Base-by-base conservation (phyloP, 1,140 invertebrate genomes). In the Hylyphantes graminicola region DNA sequence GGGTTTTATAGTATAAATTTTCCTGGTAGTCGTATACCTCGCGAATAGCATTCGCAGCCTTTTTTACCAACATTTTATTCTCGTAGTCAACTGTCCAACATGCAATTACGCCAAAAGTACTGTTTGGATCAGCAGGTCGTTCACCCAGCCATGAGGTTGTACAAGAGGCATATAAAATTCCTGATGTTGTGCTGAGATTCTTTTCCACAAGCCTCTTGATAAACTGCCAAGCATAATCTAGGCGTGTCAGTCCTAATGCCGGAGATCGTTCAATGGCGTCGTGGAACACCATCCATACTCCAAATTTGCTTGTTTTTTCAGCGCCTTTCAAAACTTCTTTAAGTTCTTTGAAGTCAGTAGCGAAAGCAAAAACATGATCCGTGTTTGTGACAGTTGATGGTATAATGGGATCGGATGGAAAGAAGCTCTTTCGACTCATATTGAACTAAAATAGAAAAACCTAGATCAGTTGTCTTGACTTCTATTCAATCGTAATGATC, bases 11-110 rank as follows among this genome's bases (percentile, higher is more conserved):
- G 21, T 21, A 57, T 21, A 74, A 10, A 19, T 15, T 11, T 55
- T 50, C 2, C 12, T 53, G 72, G 21, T 74, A 74, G 7, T 57
- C 9, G n/a, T 50, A 55, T 17, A 35, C 51, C 19, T 35, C 12
- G 55, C 72, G 15, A 59, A 74, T 74, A 50, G 53, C 15, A 17
- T 74, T 55, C 12, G 72, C 72, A 0, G 54, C 72, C n/a, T 51
- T 11, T 21, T 57, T 57, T 0, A 74, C 55, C 19, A 21, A 10
- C 10, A 3, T 0, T 21, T 74, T 74, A 13, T 74, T 19, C 6
- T 12, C 59, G 17, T 74, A 74, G n/a, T 74, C 72, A 11, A 17
- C 17, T 11, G 72, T 57, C 13, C 59, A 74, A 35, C 72, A 74
- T 17, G 53, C 55, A 50, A 74, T 74, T 17, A 74, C 51, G 19